Conservation (phyloP, 2,113 vertebrate species). For the Ceyx melanurus region DNA sequence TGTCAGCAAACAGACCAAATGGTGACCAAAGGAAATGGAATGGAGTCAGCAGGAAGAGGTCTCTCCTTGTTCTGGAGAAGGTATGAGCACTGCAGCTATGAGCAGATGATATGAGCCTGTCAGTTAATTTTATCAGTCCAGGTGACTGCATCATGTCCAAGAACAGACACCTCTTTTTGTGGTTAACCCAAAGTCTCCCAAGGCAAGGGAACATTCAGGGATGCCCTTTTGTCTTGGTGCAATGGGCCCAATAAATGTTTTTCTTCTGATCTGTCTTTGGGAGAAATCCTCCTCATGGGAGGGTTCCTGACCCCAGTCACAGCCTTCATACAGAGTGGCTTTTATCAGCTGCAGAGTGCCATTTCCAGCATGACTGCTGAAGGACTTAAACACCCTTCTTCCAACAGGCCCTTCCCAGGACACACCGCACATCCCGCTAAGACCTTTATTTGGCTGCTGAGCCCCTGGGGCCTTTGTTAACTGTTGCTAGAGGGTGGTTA, state of each 20-base stretch:
- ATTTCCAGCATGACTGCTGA: background rate
- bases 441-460: background rate
- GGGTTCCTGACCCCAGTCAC: background rate
- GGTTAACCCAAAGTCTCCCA: background rate
- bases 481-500: background rate
- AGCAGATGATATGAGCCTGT: background rate
- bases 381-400: background rate
- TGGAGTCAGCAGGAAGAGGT: background rate
- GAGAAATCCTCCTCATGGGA: background rate
- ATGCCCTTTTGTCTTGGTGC: background rate
- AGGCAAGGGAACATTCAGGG: background rate
- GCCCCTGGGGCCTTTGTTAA: background rate
- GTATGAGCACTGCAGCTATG: background rate
- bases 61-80: constrained; percentile 25
- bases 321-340: background rate
- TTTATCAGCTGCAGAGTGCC: background rate
- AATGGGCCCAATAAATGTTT: background rate
- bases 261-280: background rate
- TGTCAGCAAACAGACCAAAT: background rate
- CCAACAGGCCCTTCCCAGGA: background rate
- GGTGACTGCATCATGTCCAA: background rate
- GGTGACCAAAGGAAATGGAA: background rate
- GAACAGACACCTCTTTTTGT: background rate
- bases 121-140: background rate
- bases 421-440: background rate